phyloP scores from a whole-genome alignment of 2,113 vertebrate genomes.

The Atractosteus spatula region DNA sequence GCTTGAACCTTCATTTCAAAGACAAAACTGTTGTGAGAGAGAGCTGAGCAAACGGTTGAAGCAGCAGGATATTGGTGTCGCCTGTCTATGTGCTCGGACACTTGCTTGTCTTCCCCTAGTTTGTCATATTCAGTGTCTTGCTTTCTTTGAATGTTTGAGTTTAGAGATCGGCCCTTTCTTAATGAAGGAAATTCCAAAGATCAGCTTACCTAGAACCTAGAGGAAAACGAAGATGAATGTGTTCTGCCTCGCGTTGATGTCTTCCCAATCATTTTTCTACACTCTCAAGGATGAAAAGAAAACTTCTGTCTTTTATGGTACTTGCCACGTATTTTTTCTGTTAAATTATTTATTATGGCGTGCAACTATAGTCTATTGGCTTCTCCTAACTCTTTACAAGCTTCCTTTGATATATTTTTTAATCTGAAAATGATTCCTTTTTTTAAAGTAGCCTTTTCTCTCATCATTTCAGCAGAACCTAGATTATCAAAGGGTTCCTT shows the following conservation, averaged over 20 bases:
- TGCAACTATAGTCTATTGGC: slow-evolving; percentile 56
- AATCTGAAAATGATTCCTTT: slow-evolving; percentile 51
- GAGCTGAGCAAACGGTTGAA: no score
- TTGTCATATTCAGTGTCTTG: no score
- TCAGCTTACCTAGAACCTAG: slow-evolving; percentile 4
- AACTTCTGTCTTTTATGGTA: slow-evolving; percentile 13
- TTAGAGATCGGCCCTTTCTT: not conserved
- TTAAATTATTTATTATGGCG: slow-evolving; percentile 61
- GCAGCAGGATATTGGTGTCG: no score
- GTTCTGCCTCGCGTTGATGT: not conserved
- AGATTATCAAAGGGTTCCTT: slow-evolving; percentile 12
- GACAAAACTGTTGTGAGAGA: no score
- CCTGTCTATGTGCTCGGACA: no score
- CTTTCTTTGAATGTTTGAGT: not conserved
- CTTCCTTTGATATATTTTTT: slow-evolving; percentile 62
- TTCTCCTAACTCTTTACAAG: slow-evolving; percentile 58
- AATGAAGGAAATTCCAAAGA: not conserved
- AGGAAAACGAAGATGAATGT: not conserved
- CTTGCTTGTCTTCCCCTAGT: no score
- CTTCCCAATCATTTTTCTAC: not conserved
- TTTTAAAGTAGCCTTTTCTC: slow-evolving; percentile 47
- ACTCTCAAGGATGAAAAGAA: slow-evolving; percentile 12
- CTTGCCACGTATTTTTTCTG: slow-evolving; percentile 56
- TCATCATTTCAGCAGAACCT: slow-evolving; percentile 53
- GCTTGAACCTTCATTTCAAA: no score